A percentile compares a stretch with the other conserved stretches of the same genome.
Conservation (phyloP, 1,140 invertebrate genomes). For the Drosophila saltans region DNA sequence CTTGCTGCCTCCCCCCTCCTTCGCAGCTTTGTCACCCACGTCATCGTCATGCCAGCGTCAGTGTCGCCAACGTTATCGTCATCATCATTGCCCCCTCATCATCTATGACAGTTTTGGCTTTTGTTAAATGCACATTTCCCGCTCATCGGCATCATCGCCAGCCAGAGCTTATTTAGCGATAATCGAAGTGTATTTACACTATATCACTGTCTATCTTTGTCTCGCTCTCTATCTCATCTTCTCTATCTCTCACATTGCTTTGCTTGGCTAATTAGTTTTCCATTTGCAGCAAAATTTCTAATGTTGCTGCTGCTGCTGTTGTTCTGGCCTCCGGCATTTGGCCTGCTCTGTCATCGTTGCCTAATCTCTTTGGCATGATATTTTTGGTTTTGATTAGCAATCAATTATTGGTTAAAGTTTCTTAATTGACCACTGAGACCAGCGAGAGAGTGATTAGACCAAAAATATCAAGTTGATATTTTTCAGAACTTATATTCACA, state of each 20-base stretch:
- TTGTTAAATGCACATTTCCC: constrained; percentile 48
- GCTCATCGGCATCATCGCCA: constrained; percentile 28
- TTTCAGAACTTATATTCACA: too few species aligned
- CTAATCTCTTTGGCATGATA: constrained; percentile 9
- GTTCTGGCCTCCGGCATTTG: not conserved
- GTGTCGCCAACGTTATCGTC: not conserved
- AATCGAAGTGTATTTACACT: constrained; percentile 67
- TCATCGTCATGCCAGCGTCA: not conserved
- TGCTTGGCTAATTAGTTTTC: constrained; percentile 60
- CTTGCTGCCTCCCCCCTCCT: not conserved
- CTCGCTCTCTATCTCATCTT: too few species aligned
- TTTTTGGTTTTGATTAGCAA: constrained; percentile 14
- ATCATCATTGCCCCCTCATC: constrained; percentile 30
- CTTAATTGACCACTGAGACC: not conserved
- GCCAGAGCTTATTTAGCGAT: constrained; percentile 64
- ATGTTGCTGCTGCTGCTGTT: not conserved
- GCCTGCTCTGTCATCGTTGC: not conserved
- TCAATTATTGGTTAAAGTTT: constrained; percentile 7
- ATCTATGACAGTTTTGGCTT: constrained; percentile 37
- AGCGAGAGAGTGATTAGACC: not conserved
- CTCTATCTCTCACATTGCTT: not conserved
- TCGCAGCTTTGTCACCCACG: constrained; percentile 25
- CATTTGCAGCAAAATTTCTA: constrained; percentile 28
- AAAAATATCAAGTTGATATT: too few species aligned
- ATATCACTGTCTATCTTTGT: not conserved